Evolutionary conservation across 2,888 invertebrate species (phyloP), one percentile per base, ranked within the genome.

Genomic region (Druceiella hillmani): DNA sequence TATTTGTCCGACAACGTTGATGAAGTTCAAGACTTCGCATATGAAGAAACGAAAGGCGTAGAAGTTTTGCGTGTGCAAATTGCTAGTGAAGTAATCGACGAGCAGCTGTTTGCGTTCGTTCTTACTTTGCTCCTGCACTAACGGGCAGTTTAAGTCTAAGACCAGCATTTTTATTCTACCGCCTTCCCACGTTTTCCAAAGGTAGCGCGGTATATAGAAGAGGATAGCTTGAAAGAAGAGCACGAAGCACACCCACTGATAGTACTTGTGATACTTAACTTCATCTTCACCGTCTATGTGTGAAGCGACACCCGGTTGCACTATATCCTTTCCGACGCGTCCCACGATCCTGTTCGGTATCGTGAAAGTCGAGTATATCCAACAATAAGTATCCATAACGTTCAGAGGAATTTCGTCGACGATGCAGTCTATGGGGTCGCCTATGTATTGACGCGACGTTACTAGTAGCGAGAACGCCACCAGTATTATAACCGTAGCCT

Each of bases 381-480:
- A 88, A 67, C 93, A 93, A 60, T 91, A 92, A 17, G 90, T 91
- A 70, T 93, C 91, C 86, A 93, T 89, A 2, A 91, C 86, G 54
- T 84, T 81, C 46, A 84, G 70, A n/a, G 90, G 89, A 47, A 91
- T 87, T 55, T 89, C 89, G 55, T 90, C 89, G 27, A 89, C 88
- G 59, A 92, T 89, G 65, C 95, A 97, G 68, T 93, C 92, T 58
- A 97, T 97, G 13, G 95, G 95, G 63, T 95, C 94, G 6, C 95
- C 95, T 58, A 97, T 94, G 66, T 95, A 95, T 60, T 95, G 94
- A 41, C 92, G 76, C 48, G 91, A 90, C 33, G 93, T 93, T 45
- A 97, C 92, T 56, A 95, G 75, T 54, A 95, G 71, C 45, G 92
- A 92, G 66, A 93, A 93, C 46, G 92, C 90, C 53, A 95, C 82